Base-by-base conservation (phyloP, 2,888 invertebrate genomes). In the Drosophila testacea region DNA sequence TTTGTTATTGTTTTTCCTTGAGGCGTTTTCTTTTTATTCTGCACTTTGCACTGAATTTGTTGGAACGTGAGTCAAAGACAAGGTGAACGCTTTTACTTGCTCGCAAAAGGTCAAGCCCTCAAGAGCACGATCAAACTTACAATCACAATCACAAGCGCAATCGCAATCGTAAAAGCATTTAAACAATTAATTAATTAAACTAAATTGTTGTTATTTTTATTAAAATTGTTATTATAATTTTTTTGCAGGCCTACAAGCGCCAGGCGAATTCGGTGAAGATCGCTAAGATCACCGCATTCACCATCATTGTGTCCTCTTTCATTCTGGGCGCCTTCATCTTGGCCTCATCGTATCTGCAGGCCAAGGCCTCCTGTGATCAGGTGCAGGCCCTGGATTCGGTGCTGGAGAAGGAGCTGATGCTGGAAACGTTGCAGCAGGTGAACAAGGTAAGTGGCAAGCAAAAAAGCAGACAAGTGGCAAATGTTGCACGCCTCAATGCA, bases 271-370 rank as follows among this genome's bases (percentile, higher is more conserved):
- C 97, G 55, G 96, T 97, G 71, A 97, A 97, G 93, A 96, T 97
- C 73, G 96, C 97, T 32, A 95, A 96, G 92, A 97, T 97, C 90
- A 95, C 96, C 16, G 97, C 97, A 48, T 93, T 96, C 79, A 97
- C 97, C 72, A 94, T 97, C 82, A 95, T 97, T 79, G 95, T 95
- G 0, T 95, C 97, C 66, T 95, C 96, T 38, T 94, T 97, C 84
- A 95, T 97, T 78, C 93, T 97, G 88, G 97, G 97, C 75, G 94
- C 95, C 70, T 97, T 97, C 92, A 95, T 97, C 89, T 93, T 97
- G 90, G 96, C 97, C 56, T 95, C 96, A 27, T 95, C 97, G 85
- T 97, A 96, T 94, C 94, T 97, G 61, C 95, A 96, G 75, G 96
- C 97, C 41, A 95, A 96, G 73, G 95, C 96, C 62, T 96, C 96